Evolutionary conservation across 2,888 invertebrate species (phyloP), one percentile per base, ranked within the genome.

Genomic region (Antheraea assamensis): DNA sequence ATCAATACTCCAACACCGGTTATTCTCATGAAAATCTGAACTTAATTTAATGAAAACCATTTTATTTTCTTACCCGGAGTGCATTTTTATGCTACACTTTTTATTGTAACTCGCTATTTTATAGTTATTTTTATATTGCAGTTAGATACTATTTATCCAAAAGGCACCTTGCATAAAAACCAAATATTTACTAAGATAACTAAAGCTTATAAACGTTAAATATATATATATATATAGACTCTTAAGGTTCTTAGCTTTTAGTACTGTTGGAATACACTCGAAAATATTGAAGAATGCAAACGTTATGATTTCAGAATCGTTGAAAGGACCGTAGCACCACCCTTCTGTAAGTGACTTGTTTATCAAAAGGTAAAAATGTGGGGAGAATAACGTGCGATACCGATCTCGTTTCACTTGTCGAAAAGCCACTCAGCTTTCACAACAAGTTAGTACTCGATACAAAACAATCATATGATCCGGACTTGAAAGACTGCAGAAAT

Each of bases 211-310:
- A 13, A 13, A 42, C 0, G 10, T 35, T 4, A n/a, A n/a, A n/a
- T n/a, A n/a, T n/a, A n/a, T n/a, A n/a, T n/a, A n/a, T n/a, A n/a
- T n/a, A n/a, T n/a, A n/a, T n/a, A n/a, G n/a, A 89, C 92, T 88
- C 90, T 91, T 90, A 92, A 91, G 90, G 89, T 91, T 88, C 90
- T 92, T 89, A 87, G 88, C 87, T 88, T 89, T 80, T 82, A 84
- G 89, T 90, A 83, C 82, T 91, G 91, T 92, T 92, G 92, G n/a
- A 87, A 88, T 88, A 90, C 91, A 92, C 93, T 92, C 92, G 86
- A 89, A 85, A 83, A 87, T 88, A 89, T 91, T 92, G 83, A 88
- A 92, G 91, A 87, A 89, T 87, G 85, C 81, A 84, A 81, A 83
- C 83, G 87, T 85, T 86, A 86, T 86, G 82, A 82, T 85, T 84